Evolutionary conservation across 2,888 invertebrate genomes (phyloP), one percentile per base, ranked within the genome.

Genomic region (Epirrita christyi): DNA sequence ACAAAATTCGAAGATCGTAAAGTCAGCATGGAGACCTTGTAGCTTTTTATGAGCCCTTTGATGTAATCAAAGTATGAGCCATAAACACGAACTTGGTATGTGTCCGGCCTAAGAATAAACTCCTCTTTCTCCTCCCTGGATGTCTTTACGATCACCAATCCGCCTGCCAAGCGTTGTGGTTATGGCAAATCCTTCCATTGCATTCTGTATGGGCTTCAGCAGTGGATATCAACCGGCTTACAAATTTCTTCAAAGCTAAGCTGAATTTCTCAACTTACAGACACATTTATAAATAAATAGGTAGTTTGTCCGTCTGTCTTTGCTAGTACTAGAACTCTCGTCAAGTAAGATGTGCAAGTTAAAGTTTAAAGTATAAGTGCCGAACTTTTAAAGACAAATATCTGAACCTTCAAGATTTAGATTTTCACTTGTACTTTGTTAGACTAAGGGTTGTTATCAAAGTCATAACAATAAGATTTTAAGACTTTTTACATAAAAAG

Each of bases 401-500:
- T 54, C 28, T 41, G 44, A 46, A 37, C 15, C 37, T 21, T 48
- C 37, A 38, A 2, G 43, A 43, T 43, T 45, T 49, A 44, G 43
- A 50, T 45, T 49, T 45, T 28, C 50, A 37, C 29, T 43, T 48
- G 27, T 38, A 42, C 43, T 38, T 55, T 55, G 34, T 54, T 50
- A 49, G 41, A 36, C 41, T 21, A 50, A 46, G 37, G 42, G 37
- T 11, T 47, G 29, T 59, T 59, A 59, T 42, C 43, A 32, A 50
- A 55, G 50, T 54, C 36, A 42, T 59, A 54, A 54, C 50, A 50
- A 54, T 42, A 36, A 41, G 37, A 49, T 37, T 43, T 44, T 42
- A 49, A 54, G 41, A 53, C 47, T 48, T 60, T 55, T 55, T 46
- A 55, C 50, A 46, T 54, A 54, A 54, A 58, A 54, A 43, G 47